phyloP scores from a whole-genome alignment of 2,797 vertebrate genomes.

The Columba guinea region DNA sequence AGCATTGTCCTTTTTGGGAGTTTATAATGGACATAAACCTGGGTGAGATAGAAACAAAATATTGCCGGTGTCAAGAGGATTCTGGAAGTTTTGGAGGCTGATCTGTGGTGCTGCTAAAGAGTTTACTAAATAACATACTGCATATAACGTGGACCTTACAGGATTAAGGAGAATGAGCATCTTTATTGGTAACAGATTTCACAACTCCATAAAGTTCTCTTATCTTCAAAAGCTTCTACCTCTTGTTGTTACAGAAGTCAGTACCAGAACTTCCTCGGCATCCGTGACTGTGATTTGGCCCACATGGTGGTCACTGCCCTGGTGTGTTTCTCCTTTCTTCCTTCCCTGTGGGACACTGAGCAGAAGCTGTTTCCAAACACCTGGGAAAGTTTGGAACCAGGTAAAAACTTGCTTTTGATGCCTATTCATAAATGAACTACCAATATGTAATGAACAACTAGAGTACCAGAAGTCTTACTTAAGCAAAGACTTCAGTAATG shows the following conservation, averaged over 20 bases:
- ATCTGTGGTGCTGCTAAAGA: neutral
- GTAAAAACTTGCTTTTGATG: neutral
- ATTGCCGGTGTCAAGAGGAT: neutral
- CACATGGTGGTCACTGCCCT: neutral
- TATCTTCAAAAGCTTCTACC: neutral
- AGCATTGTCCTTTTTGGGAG: neutral
- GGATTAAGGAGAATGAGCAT: neutral
- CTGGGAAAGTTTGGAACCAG: neutral
- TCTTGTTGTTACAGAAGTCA: neutral
- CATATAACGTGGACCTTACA: neutral
- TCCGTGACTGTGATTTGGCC: neutral
- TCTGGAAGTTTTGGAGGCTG: neutral
- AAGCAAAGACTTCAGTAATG: neutral
- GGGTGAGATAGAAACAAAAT: neutral
- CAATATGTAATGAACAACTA: neutral
- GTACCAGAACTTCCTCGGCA: neutral
- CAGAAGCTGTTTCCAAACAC: neutral
- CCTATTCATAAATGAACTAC: neutral
- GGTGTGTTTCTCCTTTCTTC: neutral
- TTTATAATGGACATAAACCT: neutral
- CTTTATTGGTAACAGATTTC: neutral
- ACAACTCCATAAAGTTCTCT: neutral
- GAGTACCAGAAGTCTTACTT: neutral
- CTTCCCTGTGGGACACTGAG: neutral
- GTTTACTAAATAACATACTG: neutral